These are phyloP conservation scores for Dexiosoma caninum DNA, from an alignment of 2,888 invertebrate species.

Conservation along the genomic window DNA sequence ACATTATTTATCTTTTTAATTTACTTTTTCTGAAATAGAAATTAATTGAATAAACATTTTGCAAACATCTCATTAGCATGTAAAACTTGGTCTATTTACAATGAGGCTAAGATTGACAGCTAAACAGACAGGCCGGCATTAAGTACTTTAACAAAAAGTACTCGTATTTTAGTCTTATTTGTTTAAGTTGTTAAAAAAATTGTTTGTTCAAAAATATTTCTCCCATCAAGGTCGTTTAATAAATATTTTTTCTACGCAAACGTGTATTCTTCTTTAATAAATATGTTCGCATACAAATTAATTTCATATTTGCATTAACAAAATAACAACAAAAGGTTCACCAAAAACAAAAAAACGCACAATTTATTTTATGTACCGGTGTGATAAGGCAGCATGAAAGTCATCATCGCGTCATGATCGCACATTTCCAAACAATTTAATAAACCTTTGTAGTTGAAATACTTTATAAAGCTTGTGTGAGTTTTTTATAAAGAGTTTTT, in stretches of 20 bases:
- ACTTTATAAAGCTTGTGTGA: not conserved
- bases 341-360: not conserved
- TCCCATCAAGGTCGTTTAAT: slow-evolving; percentile 32
- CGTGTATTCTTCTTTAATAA: not conserved
- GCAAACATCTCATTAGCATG: slow-evolving; percentile 16
- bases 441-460: not conserved
- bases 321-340: not conserved
- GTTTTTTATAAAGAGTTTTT: no score
- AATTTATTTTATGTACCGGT: not conserved
- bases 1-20: no score
- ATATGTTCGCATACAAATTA: not conserved
- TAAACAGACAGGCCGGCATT: not conserved
- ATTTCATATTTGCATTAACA: slow-evolving; percentile 8
- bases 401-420: not conserved
- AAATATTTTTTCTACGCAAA: not conserved
- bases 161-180: not conserved
- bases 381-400: not conserved
- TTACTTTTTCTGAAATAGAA: not conserved
- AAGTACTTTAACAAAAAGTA: not conserved
- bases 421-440: no score
- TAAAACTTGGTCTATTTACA: not conserved
- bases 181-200: not conserved
- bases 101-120: not conserved
- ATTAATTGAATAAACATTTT: not conserved
- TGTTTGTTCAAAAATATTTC: slow-evolving; percentile 5